A percentile compares a stretch with the other conserved stretches of the same genome.
Evolutionary conservation across 1,140 invertebrate species (phyloP).

Genomic region (Teleopsis dalmanni): DNA sequence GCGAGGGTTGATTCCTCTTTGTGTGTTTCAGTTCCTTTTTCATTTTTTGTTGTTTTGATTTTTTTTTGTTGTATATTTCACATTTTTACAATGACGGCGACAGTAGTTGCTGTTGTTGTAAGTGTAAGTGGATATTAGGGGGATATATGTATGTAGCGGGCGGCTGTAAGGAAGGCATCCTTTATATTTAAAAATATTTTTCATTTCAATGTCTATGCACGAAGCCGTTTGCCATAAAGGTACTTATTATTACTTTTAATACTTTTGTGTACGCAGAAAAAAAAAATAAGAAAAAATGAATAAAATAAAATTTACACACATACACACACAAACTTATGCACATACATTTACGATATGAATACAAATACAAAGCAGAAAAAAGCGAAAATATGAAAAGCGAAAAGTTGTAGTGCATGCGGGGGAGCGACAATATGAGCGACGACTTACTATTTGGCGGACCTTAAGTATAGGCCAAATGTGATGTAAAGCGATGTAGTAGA

Average conservation of each 20-base stretch:
- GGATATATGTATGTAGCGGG: constrained; percentile 15
- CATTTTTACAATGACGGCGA: constrained; percentile 13
- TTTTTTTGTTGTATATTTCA: constrained; percentile 8
- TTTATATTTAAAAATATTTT: constrained; percentile 29
- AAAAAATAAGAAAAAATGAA: no score
- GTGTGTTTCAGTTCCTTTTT: constrained; percentile 6
- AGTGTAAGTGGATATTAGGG: constrained; percentile 31
- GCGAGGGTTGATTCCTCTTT: constrained; percentile 13
- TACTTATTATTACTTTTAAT: constrained; percentile 44
- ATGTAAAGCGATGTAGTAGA: no score
- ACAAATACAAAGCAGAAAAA: no score
- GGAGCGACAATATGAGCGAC: no score
- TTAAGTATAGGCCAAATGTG: no score
- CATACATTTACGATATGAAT: no score
- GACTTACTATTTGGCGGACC: no score
- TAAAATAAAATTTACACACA: no score
- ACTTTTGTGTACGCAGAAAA: constrained; percentile 16
- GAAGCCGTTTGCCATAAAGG: constrained; percentile 17
- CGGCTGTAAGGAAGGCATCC: constrained; percentile 21
- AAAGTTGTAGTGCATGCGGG: no score
- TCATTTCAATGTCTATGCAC: constrained; percentile 40
- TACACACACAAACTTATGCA: no score
- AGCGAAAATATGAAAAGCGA: no score
- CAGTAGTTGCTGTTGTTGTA: constrained; percentile 19
- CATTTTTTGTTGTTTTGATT: constrained; percentile 7